Conservation (phyloP, 2,797 vertebrate genomes). For the Neoniphon sammara region DNA sequence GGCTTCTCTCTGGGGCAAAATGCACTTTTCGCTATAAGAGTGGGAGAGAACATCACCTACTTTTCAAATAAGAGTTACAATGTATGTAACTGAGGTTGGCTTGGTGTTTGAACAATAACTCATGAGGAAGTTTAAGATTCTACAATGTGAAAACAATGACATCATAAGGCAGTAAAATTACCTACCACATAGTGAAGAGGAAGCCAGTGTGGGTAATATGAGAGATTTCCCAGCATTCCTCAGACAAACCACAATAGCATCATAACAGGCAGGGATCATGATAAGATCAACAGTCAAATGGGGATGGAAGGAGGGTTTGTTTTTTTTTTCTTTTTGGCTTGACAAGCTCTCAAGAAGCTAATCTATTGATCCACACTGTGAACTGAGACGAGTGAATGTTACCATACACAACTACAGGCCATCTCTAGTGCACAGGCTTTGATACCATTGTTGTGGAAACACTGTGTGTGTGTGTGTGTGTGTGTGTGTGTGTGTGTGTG, state of each 20-base stretch:
- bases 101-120: no score
- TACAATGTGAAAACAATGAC: background rate
- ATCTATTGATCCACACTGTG: background rate
- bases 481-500: background rate
- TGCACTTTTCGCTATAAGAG: background rate
- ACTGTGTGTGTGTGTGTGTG: background rate
- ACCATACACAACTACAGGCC: slow-evolving; percentile 2
- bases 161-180: background rate
- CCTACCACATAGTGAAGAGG: background rate
- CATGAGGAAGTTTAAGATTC: background rate
- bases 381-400: slow-evolving; percentile 2
- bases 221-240: background rate
- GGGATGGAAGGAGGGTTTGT: background rate
- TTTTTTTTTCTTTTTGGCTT: background rate
- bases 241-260: background rate
- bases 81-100: background rate
- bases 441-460: slow-evolving; percentile 12
- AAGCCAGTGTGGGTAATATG: background rate
- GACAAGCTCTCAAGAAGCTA: background rate
- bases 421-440: background rate
- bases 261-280: background rate
- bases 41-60: background rate
- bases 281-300: background rate
- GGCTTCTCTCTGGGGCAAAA: background rate
- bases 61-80: background rate